These are phyloP conservation scores for Crambe crambe DNA, from an alignment of 37 sponge, comb jelly and placozoan species.

Conservation along the genomic window DNA sequence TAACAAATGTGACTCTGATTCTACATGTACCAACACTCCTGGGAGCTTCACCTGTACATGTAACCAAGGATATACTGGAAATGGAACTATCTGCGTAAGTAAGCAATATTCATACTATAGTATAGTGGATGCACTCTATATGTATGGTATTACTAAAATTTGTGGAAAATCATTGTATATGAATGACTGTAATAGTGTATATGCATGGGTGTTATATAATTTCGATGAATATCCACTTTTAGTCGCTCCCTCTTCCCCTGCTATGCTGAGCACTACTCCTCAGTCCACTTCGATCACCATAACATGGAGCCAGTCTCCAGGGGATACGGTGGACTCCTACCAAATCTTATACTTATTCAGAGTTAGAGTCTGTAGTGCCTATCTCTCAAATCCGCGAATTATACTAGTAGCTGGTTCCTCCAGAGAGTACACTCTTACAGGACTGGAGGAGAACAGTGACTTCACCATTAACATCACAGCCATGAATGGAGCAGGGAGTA, in stretches of 20 bases:
- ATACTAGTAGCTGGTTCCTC: conserved; percentile 5
- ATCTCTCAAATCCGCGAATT: background rate
- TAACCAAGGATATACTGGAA: too few species aligned
- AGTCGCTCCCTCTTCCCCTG: conserved; percentile 3
- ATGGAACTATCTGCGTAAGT: too few species aligned
- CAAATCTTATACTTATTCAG: conserved; percentile 1
- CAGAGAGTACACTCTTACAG: conserved; percentile 17
- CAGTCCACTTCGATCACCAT: conserved; percentile 33
- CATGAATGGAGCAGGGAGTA: conserved; percentile 26
- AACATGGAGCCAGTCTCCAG: conserved; percentile 23
- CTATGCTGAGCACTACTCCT: conserved; percentile 6
- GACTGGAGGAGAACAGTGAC: conserved; percentile 35
- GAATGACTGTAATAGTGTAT: too few species aligned
- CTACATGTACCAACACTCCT: too few species aligned
- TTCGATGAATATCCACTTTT: too few species aligned
- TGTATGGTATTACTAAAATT: too few species aligned
- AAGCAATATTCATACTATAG: too few species aligned
- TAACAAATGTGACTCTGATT: too few species aligned
- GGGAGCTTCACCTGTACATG: too few species aligned
- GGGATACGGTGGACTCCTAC: conserved; percentile 40
- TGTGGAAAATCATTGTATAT: too few species aligned
- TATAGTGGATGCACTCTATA: too few species aligned
- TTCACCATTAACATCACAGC: conserved; percentile 28
- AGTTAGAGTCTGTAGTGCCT: background rate
- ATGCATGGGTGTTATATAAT: too few species aligned